These are phyloP conservation scores for Nestor notabilis DNA, from an alignment of 2,113 vertebrate species.

Conservation along the genomic window DNA sequence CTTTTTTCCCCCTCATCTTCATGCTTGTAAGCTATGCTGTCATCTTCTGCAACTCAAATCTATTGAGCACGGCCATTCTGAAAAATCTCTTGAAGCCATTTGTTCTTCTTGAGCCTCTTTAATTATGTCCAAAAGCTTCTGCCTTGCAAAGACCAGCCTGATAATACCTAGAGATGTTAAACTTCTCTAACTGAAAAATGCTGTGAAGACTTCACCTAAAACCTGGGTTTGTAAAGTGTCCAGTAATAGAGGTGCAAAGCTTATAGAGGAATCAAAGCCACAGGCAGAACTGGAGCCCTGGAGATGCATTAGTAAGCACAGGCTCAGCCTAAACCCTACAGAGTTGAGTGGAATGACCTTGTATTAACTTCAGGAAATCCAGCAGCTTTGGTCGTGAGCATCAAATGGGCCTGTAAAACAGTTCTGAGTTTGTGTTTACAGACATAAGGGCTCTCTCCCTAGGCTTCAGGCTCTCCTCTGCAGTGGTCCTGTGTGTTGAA, in stretches of 20 bases:
- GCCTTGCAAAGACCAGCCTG: not conserved
- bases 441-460: not conserved
- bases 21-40: not conserved
- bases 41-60: not conserved
- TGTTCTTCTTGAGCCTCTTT: not conserved
- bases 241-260: not conserved
- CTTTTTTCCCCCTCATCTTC: not conserved
- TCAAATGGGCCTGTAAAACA: not conserved
- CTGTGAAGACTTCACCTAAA: not conserved
- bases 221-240: not conserved
- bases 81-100: not conserved
- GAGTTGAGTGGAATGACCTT: not conserved
- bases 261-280: not conserved
- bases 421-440: not conserved
- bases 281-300: not conserved
- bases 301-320: not conserved
- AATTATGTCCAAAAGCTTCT: not conserved
- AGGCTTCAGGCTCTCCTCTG: not conserved
- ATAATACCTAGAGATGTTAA: not conserved
- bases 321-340: not conserved
- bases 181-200: not conserved
- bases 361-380: not conserved
- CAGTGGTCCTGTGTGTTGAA: not conserved
- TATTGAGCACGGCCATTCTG: not conserved
- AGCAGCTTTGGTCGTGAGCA: not conserved